Evolutionary conservation across 2,113 vertebrate species (phyloP).

Genomic region (Ramphastos sulfuratus): DNA sequence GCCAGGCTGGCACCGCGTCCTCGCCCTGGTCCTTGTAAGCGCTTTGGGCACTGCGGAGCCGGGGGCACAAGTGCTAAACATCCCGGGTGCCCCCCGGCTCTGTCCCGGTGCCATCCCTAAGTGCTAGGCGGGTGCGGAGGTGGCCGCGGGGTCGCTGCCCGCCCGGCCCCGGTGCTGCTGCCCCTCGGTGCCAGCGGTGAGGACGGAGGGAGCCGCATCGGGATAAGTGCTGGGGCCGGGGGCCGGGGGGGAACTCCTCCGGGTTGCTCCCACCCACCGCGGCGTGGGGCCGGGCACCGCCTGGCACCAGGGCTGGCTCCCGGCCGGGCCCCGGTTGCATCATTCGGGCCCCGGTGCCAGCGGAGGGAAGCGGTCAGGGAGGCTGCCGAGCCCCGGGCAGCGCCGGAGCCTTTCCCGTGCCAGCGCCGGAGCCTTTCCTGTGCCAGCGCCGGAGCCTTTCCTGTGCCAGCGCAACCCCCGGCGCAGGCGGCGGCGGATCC

Average conservation of each 20-base stretch:
- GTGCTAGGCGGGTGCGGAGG: neutral
- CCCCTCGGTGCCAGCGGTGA: neutral
- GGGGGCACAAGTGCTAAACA: slow-evolving; percentile 50
- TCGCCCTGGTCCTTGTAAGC: neutral
- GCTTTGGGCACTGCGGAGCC: neutral
- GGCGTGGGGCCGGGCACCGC: neutral
- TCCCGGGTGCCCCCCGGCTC: neutral
- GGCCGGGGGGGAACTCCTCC: too few relatives aligned
- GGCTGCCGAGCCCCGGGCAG: neutral
- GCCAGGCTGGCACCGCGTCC: neutral
- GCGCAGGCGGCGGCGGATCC: neutral
- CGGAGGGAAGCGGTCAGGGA: neutral
- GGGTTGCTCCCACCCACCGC: neutral
- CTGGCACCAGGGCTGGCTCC: neutral
- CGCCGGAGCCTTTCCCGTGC: neutral
- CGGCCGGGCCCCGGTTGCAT: neutral
- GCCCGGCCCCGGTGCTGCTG: neutral
- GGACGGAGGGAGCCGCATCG: neutral
- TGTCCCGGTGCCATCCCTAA: neutral
- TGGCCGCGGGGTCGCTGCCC: neutral
- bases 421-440: too few relatives aligned
- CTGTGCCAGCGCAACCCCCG: neutral
- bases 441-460: too few relatives aligned
- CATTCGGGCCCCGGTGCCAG: neutral
- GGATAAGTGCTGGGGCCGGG: slow-evolving; percentile 54